Evolutionary conservation across 2,888 invertebrate species (phyloP), one percentile per base, ranked within the genome.

Genomic region (Magallana nippona): DNA sequence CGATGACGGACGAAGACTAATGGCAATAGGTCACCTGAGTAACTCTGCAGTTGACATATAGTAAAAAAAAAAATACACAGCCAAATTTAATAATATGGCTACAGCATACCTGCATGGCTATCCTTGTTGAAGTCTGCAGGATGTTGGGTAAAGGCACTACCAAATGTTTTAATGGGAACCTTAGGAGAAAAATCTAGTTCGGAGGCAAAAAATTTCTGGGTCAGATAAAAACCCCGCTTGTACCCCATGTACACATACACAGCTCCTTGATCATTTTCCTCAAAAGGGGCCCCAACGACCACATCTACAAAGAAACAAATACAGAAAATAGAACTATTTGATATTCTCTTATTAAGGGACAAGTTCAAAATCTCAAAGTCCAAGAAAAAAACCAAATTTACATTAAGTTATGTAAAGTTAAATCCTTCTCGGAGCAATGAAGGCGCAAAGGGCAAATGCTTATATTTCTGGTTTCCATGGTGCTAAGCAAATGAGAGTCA

Each of bases 171-270:
- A 44, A 44, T 44, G 8, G 82, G 58, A 19, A 19, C 56, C 1
- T 83, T 1, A 27, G 84, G 2, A 22, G 13, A 15, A 10, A 78
- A 13, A 17, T 82, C 82, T 8, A 89, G 11, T 19, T 78, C 22
- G 32, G 71, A 71, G 1, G 87, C 89, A 10, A 55, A n/a, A 11
- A 89, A 88, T 22, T 81, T 81, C 77, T 88, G 89, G n/a, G 88
- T 87, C 11, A 88, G 44, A 0, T 84, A 85, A 44, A 56, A 79
- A 15, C 19, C n/a, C 1, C 79, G 71, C 10, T 44, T 83, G 80
- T 86, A 86, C 1, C 89, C 89, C 78, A 87, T 89, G 77, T 86
- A 89, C 0, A 89, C 83, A 44, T 89, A 89, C 10, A 89, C 88
- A 0, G 85, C 82, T 1, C 89, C 89, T 10, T 79, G 62, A 1